Percentiles rank a stretch among this genome's conserved stretches.
Evolutionary conservation across 1,140 invertebrate species (phyloP).

Genomic region (Tribolium castaneum): DNA sequence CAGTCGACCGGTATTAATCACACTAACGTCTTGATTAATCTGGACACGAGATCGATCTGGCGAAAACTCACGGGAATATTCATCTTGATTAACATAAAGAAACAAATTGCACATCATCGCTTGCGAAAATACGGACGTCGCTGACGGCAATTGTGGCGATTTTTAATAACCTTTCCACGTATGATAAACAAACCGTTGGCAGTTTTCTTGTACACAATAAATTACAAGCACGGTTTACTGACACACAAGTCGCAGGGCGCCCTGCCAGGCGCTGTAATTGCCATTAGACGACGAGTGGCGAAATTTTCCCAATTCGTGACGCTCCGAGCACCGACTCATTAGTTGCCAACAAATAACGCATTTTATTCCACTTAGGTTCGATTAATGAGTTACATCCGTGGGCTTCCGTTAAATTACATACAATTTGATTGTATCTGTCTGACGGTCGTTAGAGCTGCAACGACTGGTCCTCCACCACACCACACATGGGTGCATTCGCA

Average conservation of each 20-base stretch:
- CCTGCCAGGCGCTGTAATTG: no score
- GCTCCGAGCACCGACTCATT: neutral
- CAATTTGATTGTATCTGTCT: conserved; percentile 41
- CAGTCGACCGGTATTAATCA: neutral
- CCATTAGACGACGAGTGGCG: no score
- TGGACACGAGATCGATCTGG: neutral
- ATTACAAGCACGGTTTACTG: no score
- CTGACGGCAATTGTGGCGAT: no score
- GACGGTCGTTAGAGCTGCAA: conserved; percentile 16
- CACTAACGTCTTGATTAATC: neutral
- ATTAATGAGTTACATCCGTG: conserved; percentile 35
- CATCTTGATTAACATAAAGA: no score
- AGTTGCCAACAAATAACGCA: neutral
- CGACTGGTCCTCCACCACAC: conserved; percentile 9
- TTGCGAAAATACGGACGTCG: no score
- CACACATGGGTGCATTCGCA: conserved; percentile 37
- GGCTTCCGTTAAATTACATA: conserved; percentile 41
- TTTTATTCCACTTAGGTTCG: conserved; percentile 23
- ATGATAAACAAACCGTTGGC: no score
- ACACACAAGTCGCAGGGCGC: no score
- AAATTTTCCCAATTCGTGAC: neutral
- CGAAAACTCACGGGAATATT: no score
- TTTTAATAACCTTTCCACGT: no score
- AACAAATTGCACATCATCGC: no score
- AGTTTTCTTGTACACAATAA: no score